Percentiles rank a stretch among this genome's conserved stretches.
phyloP scores from a whole-genome alignment of 1,140 invertebrate species.

The Drosophila nasuta region DNA sequence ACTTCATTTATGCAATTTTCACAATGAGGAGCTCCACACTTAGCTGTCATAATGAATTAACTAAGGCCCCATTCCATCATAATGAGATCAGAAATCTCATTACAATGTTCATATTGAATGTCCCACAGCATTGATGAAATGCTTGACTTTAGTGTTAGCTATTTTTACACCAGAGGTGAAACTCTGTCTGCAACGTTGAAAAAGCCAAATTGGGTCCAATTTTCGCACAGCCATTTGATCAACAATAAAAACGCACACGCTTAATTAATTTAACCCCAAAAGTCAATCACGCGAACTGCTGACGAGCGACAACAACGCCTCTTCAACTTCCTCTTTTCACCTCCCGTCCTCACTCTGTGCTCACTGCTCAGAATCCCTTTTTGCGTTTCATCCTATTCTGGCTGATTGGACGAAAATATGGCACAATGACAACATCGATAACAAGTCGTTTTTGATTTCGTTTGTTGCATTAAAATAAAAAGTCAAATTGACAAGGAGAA shows the following conservation, averaged over 20 bases:
- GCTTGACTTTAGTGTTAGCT: no score
- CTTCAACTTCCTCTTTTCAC: background rate
- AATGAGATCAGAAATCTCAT: no score
- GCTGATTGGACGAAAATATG: slow-evolving; percentile 43
- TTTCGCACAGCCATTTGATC: slow-evolving; percentile 62
- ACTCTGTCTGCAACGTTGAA: background rate
- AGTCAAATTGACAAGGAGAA: slow-evolving; percentile 62
- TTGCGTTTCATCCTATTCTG: background rate
- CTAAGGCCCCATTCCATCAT: no score
- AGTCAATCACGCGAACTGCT: slow-evolving; percentile 72
- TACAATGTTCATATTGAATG: no score
- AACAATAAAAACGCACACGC: slow-evolving; percentile 82
- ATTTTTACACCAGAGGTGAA: no score
- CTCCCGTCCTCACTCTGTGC: background rate
- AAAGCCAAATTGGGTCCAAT: background rate
- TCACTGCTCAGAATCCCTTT: slow-evolving; percentile 9
- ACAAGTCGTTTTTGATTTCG: slow-evolving; percentile 77
- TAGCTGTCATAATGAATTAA: no score
- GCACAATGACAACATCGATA: slow-evolving; percentile 73
- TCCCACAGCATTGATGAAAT: no score
- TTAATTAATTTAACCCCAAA: slow-evolving; percentile 82
- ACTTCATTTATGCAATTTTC: slow-evolving; percentile 12
- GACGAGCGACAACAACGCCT: slow-evolving; percentile 52
- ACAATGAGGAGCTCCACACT: background rate
- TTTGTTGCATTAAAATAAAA: slow-evolving; percentile 72